A percentile compares a stretch with the other conserved stretches of the same genome.
phyloP scores from a whole-genome alignment of 1,140 invertebrate species.

The Dreissena polymorpha region DNA sequence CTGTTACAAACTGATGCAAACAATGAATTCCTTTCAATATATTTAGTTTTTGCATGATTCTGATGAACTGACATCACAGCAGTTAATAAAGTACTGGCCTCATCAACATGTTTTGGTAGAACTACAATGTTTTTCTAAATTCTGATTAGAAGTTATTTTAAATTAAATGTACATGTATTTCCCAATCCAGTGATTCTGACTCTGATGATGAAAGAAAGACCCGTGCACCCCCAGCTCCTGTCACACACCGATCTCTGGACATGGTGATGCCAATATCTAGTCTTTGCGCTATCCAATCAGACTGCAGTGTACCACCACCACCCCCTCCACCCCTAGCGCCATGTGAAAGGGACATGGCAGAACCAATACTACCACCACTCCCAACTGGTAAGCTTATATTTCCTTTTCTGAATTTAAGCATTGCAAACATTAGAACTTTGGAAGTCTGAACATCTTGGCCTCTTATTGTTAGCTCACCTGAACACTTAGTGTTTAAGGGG shows the following conservation, averaged over 20 bases:
- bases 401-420: not conserved
- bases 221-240: not conserved
- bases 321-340: not conserved
- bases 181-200: slow-evolving; percentile 53
- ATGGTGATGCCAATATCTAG: too few species aligned
- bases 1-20: too few species aligned
- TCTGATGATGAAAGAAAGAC: slow-evolving; percentile 10
- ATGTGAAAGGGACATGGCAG: not conserved
- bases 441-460: not conserved
- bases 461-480: not conserved
- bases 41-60: too few species aligned
- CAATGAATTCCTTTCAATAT: too few species aligned
- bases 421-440: not conserved
- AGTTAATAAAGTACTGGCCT: too few species aligned
- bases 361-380: not conserved
- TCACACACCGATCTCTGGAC: not conserved
- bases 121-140: not conserved
- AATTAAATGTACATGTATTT: not conserved
- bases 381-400: not conserved
- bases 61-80: too few species aligned
- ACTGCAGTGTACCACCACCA: not conserved
- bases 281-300: too few species aligned
- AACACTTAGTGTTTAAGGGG: not conserved
- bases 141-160: not conserved
- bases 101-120: too few species aligned